Conservation (phyloP, 2,888 invertebrate genomes). For the Nipponacmea schrenckii region DNA sequence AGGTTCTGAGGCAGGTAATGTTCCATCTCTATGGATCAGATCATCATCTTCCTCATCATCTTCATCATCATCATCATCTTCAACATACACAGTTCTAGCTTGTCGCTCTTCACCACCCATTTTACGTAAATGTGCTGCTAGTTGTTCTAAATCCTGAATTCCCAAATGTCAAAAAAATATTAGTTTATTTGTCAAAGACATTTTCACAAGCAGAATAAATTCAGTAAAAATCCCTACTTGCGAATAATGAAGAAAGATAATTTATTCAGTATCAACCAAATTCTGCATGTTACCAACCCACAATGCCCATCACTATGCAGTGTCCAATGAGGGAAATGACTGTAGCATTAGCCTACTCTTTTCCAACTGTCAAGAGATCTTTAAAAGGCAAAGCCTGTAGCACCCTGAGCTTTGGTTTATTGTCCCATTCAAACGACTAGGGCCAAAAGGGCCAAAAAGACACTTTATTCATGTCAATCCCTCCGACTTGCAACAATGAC, state of each 20-base stretch:
- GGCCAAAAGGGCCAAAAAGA: too few relatives aligned
- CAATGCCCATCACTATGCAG: too few relatives aligned
- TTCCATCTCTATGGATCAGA: constrained; percentile 77
- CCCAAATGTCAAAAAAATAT: constrained; percentile 5
- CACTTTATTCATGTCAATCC: too few relatives aligned
- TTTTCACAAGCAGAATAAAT: too few relatives aligned
- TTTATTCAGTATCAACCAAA: background rate
- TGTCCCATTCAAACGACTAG: too few relatives aligned
- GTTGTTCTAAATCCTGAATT: constrained; percentile 89
- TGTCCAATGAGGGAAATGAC: too few relatives aligned
- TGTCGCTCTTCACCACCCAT: constrained; percentile 75
- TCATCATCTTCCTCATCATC: constrained; percentile 59
- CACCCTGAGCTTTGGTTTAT: too few relatives aligned
- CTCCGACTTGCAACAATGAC: too few relatives aligned
- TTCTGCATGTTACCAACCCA: too few relatives aligned
- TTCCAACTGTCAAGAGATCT: too few relatives aligned
- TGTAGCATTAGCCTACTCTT: too few relatives aligned
- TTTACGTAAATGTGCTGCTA: constrained; percentile 95
- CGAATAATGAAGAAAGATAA: background rate
- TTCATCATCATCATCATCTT: constrained; percentile 52
- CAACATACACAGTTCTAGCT: constrained; percentile 45
- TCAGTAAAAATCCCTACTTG: background rate
- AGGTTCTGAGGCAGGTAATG: constrained; percentile 93
- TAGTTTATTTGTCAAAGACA: background rate
- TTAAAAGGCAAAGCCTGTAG: too few relatives aligned